Base-by-base conservation (phyloP, 64 coral and sea anemone genomes). In the Cladopsammia gracilis region DNA sequence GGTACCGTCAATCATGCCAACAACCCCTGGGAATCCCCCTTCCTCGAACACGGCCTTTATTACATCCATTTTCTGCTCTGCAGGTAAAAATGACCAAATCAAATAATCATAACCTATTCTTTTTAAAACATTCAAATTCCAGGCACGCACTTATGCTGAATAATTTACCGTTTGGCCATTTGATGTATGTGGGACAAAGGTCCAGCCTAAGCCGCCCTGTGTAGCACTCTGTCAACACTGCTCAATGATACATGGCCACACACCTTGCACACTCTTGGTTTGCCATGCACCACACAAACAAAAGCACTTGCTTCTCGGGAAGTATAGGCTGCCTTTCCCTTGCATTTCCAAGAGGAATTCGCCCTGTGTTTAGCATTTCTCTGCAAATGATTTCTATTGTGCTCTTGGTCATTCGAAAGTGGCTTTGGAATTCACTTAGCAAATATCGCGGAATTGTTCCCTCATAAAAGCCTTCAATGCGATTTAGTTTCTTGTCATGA, bases 331-430 rank as follows among this genome's bases (percentile, higher is more conserved):
- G 83, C 49, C 83, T 70, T 5, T 62, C 83, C 52, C 59, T 86
- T 5, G 25, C 20, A 22, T 54, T 78, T 3, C 22, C 58, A 14
- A 6, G 15, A 11, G 76, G 85, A 68, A 88, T 81, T 59, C 8
- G 68, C 53, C 85, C 85, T 14, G 76, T 82, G 26, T 80, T 88
- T 18, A 94, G 44, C 10, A 94, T 88, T 94, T 94, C 25, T 45
- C 91, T 87, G 70, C 48, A 94, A 9, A 94, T 18, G n/a, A 75
- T 74, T 65, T 88, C 92, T 9, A 6, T 81, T 10, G 85, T 87
- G 7, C 13, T 44, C 48, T 45, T 87, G 1, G 80, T 65, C 90
- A 90, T 90, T 81, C 48, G n/a, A 71, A 91, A 91, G 25, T 82
- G 89, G 59, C 64, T 82, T 47, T 47, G 88, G 20, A 88, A 88